phyloP scores from a whole-genome alignment of 1,140 invertebrate species.

The Drosophila subobscura region DNA sequence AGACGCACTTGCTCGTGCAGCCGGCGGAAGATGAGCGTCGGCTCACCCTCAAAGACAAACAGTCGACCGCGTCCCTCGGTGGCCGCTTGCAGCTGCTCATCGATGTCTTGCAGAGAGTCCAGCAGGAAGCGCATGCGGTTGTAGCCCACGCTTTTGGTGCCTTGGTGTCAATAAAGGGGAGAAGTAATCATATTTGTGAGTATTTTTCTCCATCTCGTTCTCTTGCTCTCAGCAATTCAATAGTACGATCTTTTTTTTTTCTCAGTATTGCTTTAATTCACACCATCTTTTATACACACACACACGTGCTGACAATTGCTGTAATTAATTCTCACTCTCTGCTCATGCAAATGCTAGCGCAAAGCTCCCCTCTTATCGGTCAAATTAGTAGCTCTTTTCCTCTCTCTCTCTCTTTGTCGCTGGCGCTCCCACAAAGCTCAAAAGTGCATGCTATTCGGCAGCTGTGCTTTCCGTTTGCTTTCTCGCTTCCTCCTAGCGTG shows the following conservation, averaged over 20 bases:
- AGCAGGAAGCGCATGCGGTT: slow-evolving; percentile 89
- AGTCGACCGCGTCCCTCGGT: slow-evolving; percentile 85
- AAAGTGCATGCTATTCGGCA: no score
- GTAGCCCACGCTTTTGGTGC: slow-evolving; percentile 87
- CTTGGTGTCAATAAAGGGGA: slow-evolving; percentile 69
- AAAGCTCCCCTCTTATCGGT: slow-evolving; percentile 32
- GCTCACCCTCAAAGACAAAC: slow-evolving; percentile 87
- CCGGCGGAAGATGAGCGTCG: slow-evolving; percentile 86
- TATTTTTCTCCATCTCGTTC: no score
- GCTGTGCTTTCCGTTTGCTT: slow-evolving; percentile 12
- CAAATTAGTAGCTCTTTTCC: slow-evolving; percentile 24
- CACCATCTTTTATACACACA: background rate
- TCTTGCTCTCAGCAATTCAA: no score
- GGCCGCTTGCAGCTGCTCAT: slow-evolving; percentile 85
- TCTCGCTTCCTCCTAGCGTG: slow-evolving; percentile 2
- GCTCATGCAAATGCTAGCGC: slow-evolving; percentile 1
- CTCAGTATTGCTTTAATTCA: slow-evolving; percentile 2
- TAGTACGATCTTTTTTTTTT: background rate
- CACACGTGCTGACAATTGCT: background rate
- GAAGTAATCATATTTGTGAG: background rate
- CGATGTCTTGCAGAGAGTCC: slow-evolving; percentile 88
- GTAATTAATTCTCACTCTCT: slow-evolving; percentile 17
- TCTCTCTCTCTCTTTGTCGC: slow-evolving; percentile 4
- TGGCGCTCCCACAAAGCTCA: background rate
- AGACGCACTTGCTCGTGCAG: slow-evolving; percentile 86